Evolutionary conservation across 2,797 vertebrate species (phyloP).

Genomic region (Acridotheres tristis): DNA sequence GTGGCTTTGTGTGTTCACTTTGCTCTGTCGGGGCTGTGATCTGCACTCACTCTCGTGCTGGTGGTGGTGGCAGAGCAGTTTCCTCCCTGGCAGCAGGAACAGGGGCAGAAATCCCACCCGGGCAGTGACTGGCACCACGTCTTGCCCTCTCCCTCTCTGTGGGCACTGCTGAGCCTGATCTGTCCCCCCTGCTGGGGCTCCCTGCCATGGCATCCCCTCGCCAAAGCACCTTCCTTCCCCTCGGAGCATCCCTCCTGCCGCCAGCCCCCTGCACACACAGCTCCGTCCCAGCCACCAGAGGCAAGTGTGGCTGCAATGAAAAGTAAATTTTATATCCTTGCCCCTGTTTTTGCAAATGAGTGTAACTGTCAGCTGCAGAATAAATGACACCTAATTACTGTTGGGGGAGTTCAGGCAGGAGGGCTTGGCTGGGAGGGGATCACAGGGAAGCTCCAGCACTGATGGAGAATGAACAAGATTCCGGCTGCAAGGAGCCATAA

Average conservation of each 20-base stretch:
- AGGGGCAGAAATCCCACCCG: not conserved
- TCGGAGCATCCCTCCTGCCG: not conserved
- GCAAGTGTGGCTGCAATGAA: not conserved
- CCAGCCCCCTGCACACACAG: not conserved
- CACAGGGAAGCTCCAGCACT: not conserved
- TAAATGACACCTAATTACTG: constrained; percentile 30
- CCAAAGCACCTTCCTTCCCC: not conserved
- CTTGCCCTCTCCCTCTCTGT: not conserved
- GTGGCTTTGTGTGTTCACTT: not conserved
- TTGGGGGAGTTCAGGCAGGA: not conserved
- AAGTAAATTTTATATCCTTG: not conserved
- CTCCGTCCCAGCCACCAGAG: not conserved
- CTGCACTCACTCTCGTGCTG: rapidly evolving
- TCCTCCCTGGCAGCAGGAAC: not conserved
- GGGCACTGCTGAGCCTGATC: not conserved
- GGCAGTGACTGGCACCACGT: not conserved
- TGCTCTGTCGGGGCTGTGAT: not conserved
- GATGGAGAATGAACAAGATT: constrained; percentile 13
- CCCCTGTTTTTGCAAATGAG: constrained; percentile 11
- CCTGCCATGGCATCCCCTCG: rapidly evolving
- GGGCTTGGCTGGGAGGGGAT: constrained; percentile 25
- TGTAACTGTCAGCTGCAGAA: not conserved
- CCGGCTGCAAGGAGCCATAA: constrained; percentile 51
- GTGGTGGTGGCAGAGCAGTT: not conserved
- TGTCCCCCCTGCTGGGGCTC: not conserved